phyloP scores from a whole-genome alignment of 2,888 invertebrate genomes.

The Watsonalla binaria region DNA sequence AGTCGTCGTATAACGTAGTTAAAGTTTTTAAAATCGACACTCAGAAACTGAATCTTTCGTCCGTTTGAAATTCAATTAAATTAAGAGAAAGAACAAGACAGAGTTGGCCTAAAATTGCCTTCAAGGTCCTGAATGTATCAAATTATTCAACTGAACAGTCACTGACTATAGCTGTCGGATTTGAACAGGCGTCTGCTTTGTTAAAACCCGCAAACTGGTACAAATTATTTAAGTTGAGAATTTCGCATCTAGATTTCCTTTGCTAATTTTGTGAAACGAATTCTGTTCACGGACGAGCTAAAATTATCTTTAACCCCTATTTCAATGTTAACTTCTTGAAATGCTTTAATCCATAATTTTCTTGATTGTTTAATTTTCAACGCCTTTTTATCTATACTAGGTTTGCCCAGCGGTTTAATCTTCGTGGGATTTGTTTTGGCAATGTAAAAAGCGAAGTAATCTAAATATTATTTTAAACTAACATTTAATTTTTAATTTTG shows the following conservation, averaged over 20 bases:
- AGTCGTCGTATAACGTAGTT: too few species aligned
- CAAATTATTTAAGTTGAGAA: conserved; percentile 1
- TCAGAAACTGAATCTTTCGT: background rate
- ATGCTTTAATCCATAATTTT: background rate
- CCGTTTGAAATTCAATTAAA: background rate
- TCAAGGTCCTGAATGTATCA: background rate
- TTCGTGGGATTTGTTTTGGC: too few species aligned
- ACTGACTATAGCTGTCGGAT: background rate
- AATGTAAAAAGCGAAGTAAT: too few species aligned
- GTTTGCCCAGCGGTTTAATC: too few species aligned
- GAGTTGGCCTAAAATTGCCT: background rate
- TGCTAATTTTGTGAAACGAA: background rate
- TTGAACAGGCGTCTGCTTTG: background rate
- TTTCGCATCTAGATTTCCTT: conserved; percentile 1
- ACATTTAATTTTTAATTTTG: too few species aligned
- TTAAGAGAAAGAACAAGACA: background rate
- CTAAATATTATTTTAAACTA: too few species aligned
- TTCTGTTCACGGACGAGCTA: background rate
- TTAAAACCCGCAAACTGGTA: background rate
- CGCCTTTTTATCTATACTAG: too few species aligned
- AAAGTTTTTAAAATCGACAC: background rate
- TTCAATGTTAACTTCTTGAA: background rate
- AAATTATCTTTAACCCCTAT: background rate
- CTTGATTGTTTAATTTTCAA: too few species aligned
- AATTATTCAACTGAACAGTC: background rate